These are phyloP conservation scores for Pseudomyrmex cubaensis DNA, from an alignment of 1,140 invertebrate species.

Conservation along the genomic window DNA sequence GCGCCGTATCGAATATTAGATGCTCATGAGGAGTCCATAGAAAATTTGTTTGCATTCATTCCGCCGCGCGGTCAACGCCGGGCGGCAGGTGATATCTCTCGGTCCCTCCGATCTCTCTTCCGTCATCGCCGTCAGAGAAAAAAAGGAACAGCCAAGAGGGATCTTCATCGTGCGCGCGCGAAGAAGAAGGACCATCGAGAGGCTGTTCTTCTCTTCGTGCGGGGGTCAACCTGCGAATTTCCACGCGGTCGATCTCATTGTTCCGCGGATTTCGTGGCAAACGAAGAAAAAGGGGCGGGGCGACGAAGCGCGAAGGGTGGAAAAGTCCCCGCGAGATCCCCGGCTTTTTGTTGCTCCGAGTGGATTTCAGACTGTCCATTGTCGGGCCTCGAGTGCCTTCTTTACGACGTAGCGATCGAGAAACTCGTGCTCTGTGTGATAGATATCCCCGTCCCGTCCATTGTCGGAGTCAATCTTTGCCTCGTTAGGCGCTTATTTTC, in stretches of 20 bases:
- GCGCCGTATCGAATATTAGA: conserved; percentile 77
- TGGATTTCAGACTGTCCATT: conserved; percentile 75
- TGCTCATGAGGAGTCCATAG: conserved; percentile 77
- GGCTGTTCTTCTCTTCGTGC: neutral
- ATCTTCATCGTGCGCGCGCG: too few species aligned
- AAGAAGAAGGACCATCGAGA: neutral
- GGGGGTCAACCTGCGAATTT: conserved; percentile 83
- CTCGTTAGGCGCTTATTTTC: conserved; percentile 85
- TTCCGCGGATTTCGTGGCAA: conserved; percentile 33
- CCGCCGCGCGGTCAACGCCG: neutral
- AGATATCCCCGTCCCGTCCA: conserved; percentile 53
- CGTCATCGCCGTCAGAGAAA: conserved; percentile 22
- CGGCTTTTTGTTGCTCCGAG: conserved; percentile 44
- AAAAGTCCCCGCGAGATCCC: neutral
- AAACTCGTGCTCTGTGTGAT: conserved; percentile 69
- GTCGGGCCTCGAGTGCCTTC: conserved; percentile 61
- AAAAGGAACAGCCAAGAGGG: neutral
- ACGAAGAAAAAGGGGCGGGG: neutral
- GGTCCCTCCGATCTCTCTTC: conserved; percentile 52
- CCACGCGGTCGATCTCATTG: conserved; percentile 72
- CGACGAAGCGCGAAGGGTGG: neutral
- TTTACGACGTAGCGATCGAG: conserved; percentile 53
- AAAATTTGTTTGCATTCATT: conserved; percentile 83
- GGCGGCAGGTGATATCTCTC: conserved; percentile 75
- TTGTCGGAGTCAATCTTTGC: conserved; percentile 85